Evolutionary conservation across 2,113 vertebrate species (phyloP).

Genomic region (Bubalus kerabau): DNA sequence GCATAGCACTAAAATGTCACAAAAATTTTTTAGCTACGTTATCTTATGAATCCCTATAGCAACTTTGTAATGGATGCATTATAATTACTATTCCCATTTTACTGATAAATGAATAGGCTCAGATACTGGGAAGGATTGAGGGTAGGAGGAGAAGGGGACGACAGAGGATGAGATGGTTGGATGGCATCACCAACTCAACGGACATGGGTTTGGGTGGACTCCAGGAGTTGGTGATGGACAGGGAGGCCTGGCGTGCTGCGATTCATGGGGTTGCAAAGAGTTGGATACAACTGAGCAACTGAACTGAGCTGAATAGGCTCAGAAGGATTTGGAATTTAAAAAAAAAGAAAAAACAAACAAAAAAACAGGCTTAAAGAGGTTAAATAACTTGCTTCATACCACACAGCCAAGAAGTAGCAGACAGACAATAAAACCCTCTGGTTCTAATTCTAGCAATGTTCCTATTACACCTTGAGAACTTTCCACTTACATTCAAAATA

Average conservation of each 20-base stretch:
- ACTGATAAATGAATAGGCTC: background rate
- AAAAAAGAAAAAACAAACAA: background rate
- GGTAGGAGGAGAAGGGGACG: background rate
- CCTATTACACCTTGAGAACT: background rate
- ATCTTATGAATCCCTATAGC: background rate
- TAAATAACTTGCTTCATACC: background rate
- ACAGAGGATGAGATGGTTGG: background rate
- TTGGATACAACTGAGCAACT: fast-evolving
- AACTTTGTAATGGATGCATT: background rate
- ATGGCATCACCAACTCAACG: background rate
- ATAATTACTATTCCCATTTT: background rate
- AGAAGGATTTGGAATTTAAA: background rate
- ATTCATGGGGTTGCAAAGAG: background rate
- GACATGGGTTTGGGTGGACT: background rate
- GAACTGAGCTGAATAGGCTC: background rate
- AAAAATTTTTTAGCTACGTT: background rate
- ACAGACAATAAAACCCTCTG: background rate
- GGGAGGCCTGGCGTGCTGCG: fast-evolving
- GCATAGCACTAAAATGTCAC: background rate
- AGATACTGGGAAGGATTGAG: background rate
- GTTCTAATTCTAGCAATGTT: background rate
- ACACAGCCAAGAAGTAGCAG: background rate
- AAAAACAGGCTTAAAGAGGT: background rate
- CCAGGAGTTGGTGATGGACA: background rate
- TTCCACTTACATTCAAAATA: background rate